Evolutionary conservation across 2,888 invertebrate genomes (phyloP), one percentile per base, ranked within the genome.

Genomic region (Cheilosia pagana): DNA sequence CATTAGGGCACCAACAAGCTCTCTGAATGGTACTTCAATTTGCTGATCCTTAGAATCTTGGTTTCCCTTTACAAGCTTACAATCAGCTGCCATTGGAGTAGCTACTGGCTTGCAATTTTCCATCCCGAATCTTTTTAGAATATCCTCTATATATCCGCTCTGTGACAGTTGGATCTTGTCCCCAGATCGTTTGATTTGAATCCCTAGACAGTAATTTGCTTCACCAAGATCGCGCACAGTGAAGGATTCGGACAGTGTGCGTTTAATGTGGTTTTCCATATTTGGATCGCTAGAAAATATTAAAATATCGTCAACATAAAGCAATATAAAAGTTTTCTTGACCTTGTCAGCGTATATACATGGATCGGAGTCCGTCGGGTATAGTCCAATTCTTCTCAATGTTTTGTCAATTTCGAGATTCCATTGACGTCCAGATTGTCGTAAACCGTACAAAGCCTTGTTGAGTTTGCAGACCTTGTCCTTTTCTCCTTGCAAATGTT

Each of bases 391-490:
- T 35, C 87, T 48, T 55, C 62, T 72, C 19, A 88, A 68, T 52
- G 78, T 82, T 23, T 76, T 70, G 39, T 88, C 75, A 7, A 89
- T 67, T 39, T 86, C 86, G 25, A 77, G 62, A 52, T 87, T 82
- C 86, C 88, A 88, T 14, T 86, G 75, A 43, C 81, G 62, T 25
- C 87, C 87, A 1, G 87, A 85, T 72, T 88, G 87, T 14, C 87
- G 85, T 8, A 87, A 50, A 5, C 87, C 87, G 35, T 88, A 87
- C 0, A 88, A 28, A 3, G 87, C 82, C 43, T 86, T 88, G 19
- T 86, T 67, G 3, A 88, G 53, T 25, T 65, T 67, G 25, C 82
- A 87, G 4, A 87, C 86, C 68, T 83, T 78, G 48, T 86, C 72
- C n/a, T 23, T 31, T 7, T 16, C 14, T 62, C 21, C 50, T 70